phyloP scores from a whole-genome alignment of 2,113 vertebrate species.

The Heliornis fulica region DNA sequence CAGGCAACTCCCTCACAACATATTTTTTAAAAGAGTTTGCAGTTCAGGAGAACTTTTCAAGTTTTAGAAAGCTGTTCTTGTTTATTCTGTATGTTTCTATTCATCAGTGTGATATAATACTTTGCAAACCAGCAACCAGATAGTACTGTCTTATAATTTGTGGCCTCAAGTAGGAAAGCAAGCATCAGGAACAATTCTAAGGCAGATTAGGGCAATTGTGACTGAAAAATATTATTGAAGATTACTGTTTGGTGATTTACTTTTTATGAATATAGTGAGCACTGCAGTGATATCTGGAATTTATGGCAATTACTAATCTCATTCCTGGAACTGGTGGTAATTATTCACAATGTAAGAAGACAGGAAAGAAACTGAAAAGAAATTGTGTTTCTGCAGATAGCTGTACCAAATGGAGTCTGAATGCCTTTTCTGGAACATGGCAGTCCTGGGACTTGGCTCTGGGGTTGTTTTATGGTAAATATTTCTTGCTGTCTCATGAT shows the following conservation, averaged over 20 bases:
- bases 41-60: not conserved
- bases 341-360: not conserved
- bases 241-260: not conserved
- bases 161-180: not conserved
- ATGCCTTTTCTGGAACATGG: not conserved
- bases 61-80: not conserved
- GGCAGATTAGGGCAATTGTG: not conserved
- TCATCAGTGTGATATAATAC: not conserved
- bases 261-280: not conserved
- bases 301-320: not conserved
- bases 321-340: not conserved
- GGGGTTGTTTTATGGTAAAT: not conserved
- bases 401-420: not conserved
- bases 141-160: not conserved
- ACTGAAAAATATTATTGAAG: not conserved
- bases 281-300: not conserved
- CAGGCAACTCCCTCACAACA: fast-evolving
- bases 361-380: not conserved
- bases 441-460: not conserved
- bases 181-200: not conserved
- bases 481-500: not conserved
- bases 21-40: not conserved
- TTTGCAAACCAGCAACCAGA: not conserved
- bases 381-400: not conserved
- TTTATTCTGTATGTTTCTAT: not conserved